Conservation (phyloP, 2,113 vertebrate species). For the Stictonetta naevosa region DNA sequence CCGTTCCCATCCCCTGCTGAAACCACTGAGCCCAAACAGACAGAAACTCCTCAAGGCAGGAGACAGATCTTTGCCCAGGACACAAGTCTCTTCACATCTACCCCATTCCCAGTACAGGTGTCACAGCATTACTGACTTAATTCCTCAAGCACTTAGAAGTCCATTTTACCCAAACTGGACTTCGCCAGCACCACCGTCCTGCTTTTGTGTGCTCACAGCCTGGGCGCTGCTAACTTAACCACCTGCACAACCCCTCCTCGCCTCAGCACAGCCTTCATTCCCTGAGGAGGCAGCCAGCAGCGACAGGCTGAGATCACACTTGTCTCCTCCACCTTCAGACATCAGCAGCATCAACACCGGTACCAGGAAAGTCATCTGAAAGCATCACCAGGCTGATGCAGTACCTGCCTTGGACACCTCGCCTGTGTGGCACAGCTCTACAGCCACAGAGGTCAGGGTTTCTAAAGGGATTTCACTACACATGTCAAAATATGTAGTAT, state of each 20-base stretch:
- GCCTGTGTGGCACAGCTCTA: neutral
- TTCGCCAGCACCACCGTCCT: neutral
- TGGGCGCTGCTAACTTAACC: neutral
- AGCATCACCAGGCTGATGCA: neutral
- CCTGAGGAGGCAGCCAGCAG: neutral
- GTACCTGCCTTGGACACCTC: accelerated
- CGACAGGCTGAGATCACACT: neutral
- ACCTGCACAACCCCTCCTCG: neutral
- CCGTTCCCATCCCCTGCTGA: accelerated
- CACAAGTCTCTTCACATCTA: neutral
- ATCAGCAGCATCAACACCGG: neutral
- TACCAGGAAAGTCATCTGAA: neutral
- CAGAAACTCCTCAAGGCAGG: neutral
- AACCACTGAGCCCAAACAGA: neutral
- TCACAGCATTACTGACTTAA: neutral
- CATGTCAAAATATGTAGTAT: no score
- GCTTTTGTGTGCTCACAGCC: neutral
- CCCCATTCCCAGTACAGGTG: neutral
- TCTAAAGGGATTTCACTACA: neutral
- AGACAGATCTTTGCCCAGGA: neutral
- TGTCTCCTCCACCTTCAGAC: neutral
- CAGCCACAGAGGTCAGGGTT: neutral
- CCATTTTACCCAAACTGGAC: neutral
- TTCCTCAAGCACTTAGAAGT: neutral
- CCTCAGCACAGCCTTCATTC: neutral